A percentile compares a stretch with the other conserved stretches of the same genome.
These are phyloP conservation scores for Spodoptera litura DNA, from an alignment of 1,140 invertebrate species.

Conservation along the genomic window DNA sequence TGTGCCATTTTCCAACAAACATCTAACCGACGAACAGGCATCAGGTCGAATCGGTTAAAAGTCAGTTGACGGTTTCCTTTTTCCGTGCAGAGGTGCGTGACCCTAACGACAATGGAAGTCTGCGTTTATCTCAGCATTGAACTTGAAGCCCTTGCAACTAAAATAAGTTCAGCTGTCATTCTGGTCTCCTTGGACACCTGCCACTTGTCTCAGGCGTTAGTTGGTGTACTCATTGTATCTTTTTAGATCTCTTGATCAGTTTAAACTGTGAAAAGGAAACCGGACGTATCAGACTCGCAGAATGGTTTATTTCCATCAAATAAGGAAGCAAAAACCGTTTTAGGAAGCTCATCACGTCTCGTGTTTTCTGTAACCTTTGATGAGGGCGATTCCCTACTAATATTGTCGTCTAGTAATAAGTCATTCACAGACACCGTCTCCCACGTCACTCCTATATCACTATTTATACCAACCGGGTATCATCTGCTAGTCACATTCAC, in stretches of 20 bases:
- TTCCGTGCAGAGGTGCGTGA: slow-evolving; percentile 23
- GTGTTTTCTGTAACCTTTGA: slow-evolving; percentile 28
- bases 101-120: slow-evolving; percentile 22
- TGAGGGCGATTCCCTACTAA: slow-evolving; percentile 19
- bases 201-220: slow-evolving; percentile 33
- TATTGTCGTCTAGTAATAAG: slow-evolving; percentile 4
- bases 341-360: slow-evolving; percentile 24
- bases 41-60: too few relatives aligned
- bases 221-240: slow-evolving; percentile 1
- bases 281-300: background rate
- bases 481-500: slow-evolving; percentile 28
- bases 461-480: slow-evolving; percentile 34
- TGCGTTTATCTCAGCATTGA: slow-evolving; percentile 33
- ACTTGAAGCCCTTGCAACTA: slow-evolving; percentile 45
- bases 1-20: background rate
- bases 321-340: background rate
- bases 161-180: slow-evolving; percentile 49
- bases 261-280: too few relatives aligned
- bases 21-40: slow-evolving; percentile 3
- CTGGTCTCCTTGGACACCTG: slow-evolving; percentile 55
- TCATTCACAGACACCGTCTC: background rate
- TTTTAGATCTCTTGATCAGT: too few relatives aligned
- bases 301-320: slow-evolving; percentile 14
- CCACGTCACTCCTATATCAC: slow-evolving; percentile 3
- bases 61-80: slow-evolving; percentile 7